Conservation (phyloP, 1,140 invertebrate species). For the Popillia japonica region DNA sequence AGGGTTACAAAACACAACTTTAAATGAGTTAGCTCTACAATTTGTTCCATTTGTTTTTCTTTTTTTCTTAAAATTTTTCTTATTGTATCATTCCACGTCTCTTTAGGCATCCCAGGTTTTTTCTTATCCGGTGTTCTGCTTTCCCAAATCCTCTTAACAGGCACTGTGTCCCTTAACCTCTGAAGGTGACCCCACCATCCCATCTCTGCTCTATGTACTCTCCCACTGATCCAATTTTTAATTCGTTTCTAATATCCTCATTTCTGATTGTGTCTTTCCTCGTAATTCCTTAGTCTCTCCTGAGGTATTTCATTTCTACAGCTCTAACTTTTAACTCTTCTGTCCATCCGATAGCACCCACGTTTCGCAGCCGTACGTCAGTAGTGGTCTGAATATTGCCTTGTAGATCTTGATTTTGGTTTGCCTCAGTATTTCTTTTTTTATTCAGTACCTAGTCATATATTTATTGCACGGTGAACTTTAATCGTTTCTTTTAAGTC, state of each 20-base stretch:
- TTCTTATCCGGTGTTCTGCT: not conserved
- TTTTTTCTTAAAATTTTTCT: not conserved
- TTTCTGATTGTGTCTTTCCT: constrained; percentile 18
- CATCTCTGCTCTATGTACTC: constrained; percentile 1
- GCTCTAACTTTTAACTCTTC: constrained; percentile 34
- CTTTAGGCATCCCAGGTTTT: too few relatives aligned
- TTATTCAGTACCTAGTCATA: too few relatives aligned
- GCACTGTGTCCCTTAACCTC: not conserved
- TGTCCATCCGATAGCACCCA: constrained; percentile 26
- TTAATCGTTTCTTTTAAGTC: not conserved
- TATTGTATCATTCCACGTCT: too few relatives aligned
- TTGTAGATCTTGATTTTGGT: not conserved
- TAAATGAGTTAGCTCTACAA: not conserved
- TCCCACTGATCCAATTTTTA: constrained; percentile 14
- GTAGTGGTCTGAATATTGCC: not conserved
- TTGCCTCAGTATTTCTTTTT: constrained; percentile 12
- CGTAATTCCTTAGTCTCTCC: constrained; percentile 10
- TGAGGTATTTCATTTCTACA: constrained; percentile 40
- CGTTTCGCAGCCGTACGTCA: constrained; percentile 30
- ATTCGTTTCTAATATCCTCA: not conserved
- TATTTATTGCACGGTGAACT: constrained; percentile 8
- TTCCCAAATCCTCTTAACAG: not conserved
- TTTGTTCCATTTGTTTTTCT: not conserved
- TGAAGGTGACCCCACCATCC: constrained; percentile 29
- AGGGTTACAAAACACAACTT: not conserved